Base-by-base conservation (phyloP, 2,888 invertebrate genomes). In the Villa cingulata region DNA sequence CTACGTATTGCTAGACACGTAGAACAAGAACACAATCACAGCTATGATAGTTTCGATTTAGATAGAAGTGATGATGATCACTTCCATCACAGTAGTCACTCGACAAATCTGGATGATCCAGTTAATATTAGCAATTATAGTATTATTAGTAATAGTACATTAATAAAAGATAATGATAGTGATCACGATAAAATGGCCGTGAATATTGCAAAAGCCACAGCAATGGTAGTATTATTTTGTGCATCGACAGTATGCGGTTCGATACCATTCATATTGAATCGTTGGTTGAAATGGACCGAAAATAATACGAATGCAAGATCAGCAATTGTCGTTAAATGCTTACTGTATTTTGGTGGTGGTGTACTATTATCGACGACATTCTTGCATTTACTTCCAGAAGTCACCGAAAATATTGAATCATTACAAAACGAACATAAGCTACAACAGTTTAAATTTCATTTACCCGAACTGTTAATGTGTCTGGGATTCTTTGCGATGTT, bases 331-430 rank as follows among this genome's bases (percentile, higher is more conserved):
- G 77, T 82, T 27, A 72, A 77, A 58, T 68, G 80, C 17, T 65
- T 86, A 20, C 70, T 88, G 19, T 81, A 84, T n/a, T 82, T 87
- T 54, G 88, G 87, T 16, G 88, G 87, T n/a, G 88, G 88, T 12
- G 87, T 88, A 1, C 70, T 89, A 17, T 68, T 89, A 37, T 80
- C 82, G 52, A 88, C 88, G 3, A 86, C 86, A 5, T 86, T 89
- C 61, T 66, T 86, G 54, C 88, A 89, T 59, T 70, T 89, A 57
- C 69, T 87, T 47, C 88, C 88, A 2, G 88, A 88, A 70, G 81
- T 88, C 0, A 69, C 76, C 12, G 81, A 86, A 57, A 76, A 76
- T 48, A 74, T 86, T 12, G 70, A 75, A n/a, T 65, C 73, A 43
- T 68, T 85, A 51, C 74, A 78, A 57, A 71, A 59, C 4, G 61